Conservation (phyloP, 1,140 invertebrate genomes). For the Eufriesea mexicana region DNA sequence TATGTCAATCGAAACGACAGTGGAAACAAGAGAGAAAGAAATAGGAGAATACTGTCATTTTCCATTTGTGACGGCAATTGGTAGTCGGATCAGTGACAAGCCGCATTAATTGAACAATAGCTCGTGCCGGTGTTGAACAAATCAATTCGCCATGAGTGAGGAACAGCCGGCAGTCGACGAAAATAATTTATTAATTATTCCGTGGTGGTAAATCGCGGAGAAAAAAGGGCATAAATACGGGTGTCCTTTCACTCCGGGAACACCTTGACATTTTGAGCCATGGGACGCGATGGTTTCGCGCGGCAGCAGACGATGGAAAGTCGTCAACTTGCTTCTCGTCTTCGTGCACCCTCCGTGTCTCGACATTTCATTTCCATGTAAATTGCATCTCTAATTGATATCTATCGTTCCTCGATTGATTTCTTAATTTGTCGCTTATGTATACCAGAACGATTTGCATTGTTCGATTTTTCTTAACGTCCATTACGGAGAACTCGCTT, state of each 20-base stretch:
- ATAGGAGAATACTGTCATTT: neutral
- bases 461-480: neutral
- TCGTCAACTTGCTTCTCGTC: conserved; percentile 19
- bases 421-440: neutral
- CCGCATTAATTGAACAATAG: conserved; percentile 18
- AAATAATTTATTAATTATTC: conserved; percentile 48
- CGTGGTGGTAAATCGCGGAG: conserved; percentile 3
- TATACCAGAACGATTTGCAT: neutral
- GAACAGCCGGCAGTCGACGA: neutral
- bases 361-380: no score
- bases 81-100: neutral
- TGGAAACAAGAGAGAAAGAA: neutral
- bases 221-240: conserved; percentile 41
- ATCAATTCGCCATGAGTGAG: conserved; percentile 14
- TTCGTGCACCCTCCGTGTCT: neutral
- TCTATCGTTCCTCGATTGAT: neutral
- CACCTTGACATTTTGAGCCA: conserved; percentile 42
- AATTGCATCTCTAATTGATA: neutral
- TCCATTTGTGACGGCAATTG: neutral
- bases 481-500: neutral
- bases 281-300: conserved; percentile 10
- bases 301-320: conserved; percentile 24
- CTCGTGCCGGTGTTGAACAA: neutral
- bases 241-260: conserved; percentile 40
- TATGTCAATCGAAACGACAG: neutral